Percentiles rank a stretch among this genome's conserved stretches.
phyloP scores from a whole-genome alignment of 2,113 vertebrate genomes.

The Podarcis cretensis region DNA sequence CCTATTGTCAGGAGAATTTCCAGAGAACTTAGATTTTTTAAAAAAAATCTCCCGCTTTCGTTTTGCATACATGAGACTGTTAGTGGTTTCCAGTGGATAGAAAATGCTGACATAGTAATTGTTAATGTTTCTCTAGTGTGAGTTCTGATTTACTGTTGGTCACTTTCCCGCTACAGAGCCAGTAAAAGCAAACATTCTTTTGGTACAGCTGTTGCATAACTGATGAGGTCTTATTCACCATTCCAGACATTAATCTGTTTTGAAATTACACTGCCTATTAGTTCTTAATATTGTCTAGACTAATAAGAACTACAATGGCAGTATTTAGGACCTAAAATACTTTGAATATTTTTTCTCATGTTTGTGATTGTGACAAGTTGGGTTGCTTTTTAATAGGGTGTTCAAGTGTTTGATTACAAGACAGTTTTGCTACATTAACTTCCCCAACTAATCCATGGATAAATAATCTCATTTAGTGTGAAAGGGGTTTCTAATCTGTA shows the following conservation, averaged over 20 bases:
- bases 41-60: slow-evolving; percentile 5
- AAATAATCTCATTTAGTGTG: neutral
- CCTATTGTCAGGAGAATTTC: neutral
- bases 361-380: neutral
- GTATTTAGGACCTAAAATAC: neutral
- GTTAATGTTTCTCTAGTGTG: neutral
- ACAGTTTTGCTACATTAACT: neutral
- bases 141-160: neutral
- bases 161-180: neutral
- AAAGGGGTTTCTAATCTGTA: neutral
- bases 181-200: slow-evolving; percentile 19
- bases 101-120: slow-evolving; percentile 3
- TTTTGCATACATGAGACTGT: neutral
- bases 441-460: too few relatives aligned
- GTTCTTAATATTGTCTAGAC: neutral
- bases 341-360: neutral
- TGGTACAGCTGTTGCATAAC: neutral
- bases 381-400: neutral
- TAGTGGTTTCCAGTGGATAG: neutral
- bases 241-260: neutral
- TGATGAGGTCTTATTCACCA: neutral
- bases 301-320: neutral
- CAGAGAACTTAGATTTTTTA: neutral
- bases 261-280: neutral
- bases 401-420: neutral